Base-by-base conservation (phyloP, 1,140 invertebrate genomes). In the Dreissena rostriformis region DNA sequence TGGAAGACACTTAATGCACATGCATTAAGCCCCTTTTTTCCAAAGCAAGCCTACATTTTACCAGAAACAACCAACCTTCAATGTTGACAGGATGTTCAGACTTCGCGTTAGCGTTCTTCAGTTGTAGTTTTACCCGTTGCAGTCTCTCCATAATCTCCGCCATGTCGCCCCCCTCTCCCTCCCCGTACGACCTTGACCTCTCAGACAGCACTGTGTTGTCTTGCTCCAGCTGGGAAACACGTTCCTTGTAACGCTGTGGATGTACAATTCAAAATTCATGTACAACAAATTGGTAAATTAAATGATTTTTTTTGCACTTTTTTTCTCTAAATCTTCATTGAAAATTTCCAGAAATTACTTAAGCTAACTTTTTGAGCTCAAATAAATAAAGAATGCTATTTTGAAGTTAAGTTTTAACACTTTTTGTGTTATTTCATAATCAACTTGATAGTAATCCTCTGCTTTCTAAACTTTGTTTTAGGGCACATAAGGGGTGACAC, bases 201-300 rank as follows among this genome's bases (percentile, higher is more conserved):
- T 86, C 82, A 61, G 89, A 88, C 14, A 94, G 83, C 5, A 90
- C 91, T 22, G 88, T 90, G 85, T 94, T 94, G 86, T 94, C 93
- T 73, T 91, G 57, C 78, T 94, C 94, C 8, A 95, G 86, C 86
- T 93, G 92, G 22, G 86, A 88, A 26, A 93, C 88, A 19, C 92
- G 79, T 19, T 93, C 96, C 86, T 96, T 96, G 2, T 97, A 92
- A 87, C 95, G 95, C 83, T 96, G 76, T 49, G 66, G 28, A 12
- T 63, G n/a, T n/a, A n/a, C n/a, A 8, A 61, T 29, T 14, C 17
- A 19, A 39, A 24, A 68, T 68, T 8, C 22, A 61, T 39, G 39
- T 39, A 39, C 2, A 39, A 39, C 39, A 39, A 2, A 39, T 39
- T 39, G n/a, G n/a, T n/a, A n/a, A n/a, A n/a, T n/a, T n/a, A n/a